These are phyloP conservation scores for Tetropium fuscum DNA, from an alignment of 2,888 invertebrate genomes.

Conservation along the genomic window DNA sequence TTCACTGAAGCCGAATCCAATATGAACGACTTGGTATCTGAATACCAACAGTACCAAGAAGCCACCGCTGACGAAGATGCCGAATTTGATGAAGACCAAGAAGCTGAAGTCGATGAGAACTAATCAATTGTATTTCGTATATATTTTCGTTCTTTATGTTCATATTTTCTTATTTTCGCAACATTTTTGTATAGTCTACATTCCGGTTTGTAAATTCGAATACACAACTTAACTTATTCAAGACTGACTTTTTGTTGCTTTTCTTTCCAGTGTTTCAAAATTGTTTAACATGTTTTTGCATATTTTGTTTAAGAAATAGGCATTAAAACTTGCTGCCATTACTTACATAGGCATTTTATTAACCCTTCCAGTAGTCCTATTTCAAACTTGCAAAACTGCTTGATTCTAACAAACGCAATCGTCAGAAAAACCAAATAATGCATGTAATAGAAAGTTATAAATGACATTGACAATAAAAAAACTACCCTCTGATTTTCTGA, in stretches of 20 bases:
- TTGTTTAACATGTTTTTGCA: slow-evolving; percentile 55
- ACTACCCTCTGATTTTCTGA: too few species aligned
- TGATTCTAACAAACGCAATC: too few species aligned
- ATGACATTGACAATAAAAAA: too few species aligned
- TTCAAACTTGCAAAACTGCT: too few species aligned
- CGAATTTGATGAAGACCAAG: slow-evolving; percentile 83
- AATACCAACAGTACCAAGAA: slow-evolving; percentile 95
- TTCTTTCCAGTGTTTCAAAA: slow-evolving; percentile 37
- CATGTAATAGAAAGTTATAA: too few species aligned
- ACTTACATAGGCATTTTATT: slow-evolving; percentile 30
- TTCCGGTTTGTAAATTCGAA: slow-evolving; percentile 47
- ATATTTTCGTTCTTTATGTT: slow-evolving; percentile 36
- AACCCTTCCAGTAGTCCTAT: slow-evolving; percentile 1
- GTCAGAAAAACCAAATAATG: too few species aligned
- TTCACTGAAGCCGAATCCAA: slow-evolving; percentile 96
- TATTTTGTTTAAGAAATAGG: slow-evolving; percentile 58
- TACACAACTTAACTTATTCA: slow-evolving; percentile 60
- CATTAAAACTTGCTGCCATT: slow-evolving; percentile 58
- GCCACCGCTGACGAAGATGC: slow-evolving; percentile 87
- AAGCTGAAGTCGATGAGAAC: slow-evolving; percentile 78
- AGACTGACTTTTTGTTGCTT: slow-evolving; percentile 61
- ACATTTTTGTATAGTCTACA: slow-evolving; percentile 31
- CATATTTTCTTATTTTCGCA: slow-evolving; percentile 27
- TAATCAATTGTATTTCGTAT: slow-evolving; percentile 58
- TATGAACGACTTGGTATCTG: slow-evolving; percentile 95